These are phyloP conservation scores for Podarcis cretensis DNA, from an alignment of 2,113 vertebrate genomes.

Conservation along the genomic window DNA sequence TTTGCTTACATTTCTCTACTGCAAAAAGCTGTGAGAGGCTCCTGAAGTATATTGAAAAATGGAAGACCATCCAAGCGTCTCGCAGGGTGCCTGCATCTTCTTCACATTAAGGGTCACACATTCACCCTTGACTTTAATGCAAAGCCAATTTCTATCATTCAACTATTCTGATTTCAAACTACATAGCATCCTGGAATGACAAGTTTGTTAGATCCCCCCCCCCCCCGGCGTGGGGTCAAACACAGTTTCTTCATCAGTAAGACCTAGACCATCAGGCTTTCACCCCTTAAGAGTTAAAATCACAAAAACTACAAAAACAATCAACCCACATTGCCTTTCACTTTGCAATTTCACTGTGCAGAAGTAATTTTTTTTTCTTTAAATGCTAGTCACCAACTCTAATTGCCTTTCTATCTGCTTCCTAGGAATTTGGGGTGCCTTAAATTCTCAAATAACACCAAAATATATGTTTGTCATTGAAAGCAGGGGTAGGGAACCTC, in stretches of 20 bases:
- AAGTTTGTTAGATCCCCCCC: no score
- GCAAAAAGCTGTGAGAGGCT: slow-evolving; percentile 7
- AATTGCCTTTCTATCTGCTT: not conserved
- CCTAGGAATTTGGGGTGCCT: not conserved
- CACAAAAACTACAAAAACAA: not conserved
- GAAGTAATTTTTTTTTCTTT: no score
- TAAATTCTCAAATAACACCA: not conserved
- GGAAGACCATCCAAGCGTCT: not conserved
- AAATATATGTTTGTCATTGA: no score
- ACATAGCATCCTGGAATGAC: not conserved
- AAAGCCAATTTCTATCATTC: not conserved
- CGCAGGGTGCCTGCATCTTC: not conserved
- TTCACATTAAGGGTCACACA: not conserved
- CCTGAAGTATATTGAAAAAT: slow-evolving; percentile 12
- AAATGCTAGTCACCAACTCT: no score
- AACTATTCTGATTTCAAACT: not conserved
- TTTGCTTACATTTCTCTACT: not conserved
- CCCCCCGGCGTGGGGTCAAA: no score
- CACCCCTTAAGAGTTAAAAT: not conserved
- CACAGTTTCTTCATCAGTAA: not conserved
- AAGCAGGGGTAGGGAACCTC: no score
- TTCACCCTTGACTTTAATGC: not conserved
- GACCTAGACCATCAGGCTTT: not conserved
- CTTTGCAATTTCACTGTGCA: no score
- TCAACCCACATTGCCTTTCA: not conserved